Evolutionary conservation across 2,113 vertebrate species (phyloP), one percentile per base, ranked within the genome.

Genomic region (Datnioides undecimradiatus): DNA sequence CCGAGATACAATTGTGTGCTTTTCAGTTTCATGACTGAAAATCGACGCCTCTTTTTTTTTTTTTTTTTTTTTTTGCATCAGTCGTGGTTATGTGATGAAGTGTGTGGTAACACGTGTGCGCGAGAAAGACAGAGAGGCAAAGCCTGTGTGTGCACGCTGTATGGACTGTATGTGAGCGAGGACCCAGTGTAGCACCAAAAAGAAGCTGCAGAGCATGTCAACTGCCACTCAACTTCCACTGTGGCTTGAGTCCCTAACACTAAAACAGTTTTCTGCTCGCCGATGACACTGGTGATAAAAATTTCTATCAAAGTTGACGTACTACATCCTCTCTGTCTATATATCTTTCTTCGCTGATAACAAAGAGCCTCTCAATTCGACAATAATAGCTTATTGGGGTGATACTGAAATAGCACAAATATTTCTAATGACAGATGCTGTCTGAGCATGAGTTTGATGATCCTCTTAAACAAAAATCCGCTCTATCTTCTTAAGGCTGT

Each of bases 401-500:
- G 45, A 72, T 57, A 76, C 79, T 36, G 65, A 78, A 88, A 90
- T 82, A 87, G 70, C 71, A 71, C 57, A 83, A 78, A 84, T 82
- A 75, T 76, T 81, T 79, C 69, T 83, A 87, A 86, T 82, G 73
- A 79, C 78, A 90, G 76, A 81, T 57, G 81, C 69, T 77, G 74
- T 84, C 73, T 76, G 79, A 86, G 71, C 72, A 66, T 52, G 73
- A 90, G 82, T 80, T 79, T 82, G 85, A 86, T 84, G 68, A 91
- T 88, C 83, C 87, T 86, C 80, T 88, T 87, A 87, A 70, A 79
- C 67, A 79, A 87, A 84, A 85, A 90, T 82, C 76, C 21, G 11
- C 76, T 84, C 60, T 57, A 85, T 91, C 81, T 88, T 87, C 87
- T 89, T 80, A 85, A 85, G 58, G 52, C 77, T 72, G 72, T 10